Base-by-base conservation (phyloP, 2,888 invertebrate genomes). In the Temnothorax unifasciatus region DNA sequence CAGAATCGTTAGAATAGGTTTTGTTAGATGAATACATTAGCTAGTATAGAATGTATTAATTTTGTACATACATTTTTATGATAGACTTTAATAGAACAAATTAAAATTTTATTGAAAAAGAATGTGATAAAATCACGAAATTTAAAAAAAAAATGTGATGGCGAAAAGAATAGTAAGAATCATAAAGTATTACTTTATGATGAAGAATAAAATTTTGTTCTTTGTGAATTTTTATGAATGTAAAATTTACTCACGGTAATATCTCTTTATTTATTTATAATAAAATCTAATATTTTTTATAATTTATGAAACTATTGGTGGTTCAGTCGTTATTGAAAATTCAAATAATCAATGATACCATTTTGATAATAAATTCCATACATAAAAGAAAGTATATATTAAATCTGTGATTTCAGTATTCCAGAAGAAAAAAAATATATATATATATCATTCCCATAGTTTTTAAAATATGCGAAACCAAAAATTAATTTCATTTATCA, bases 401-500 rank as follows among this genome's bases (percentile, higher is more conserved):
- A 61, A 29, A 50, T 63, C 15, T 21, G 8, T 21, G 13, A 34
- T 8, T 64, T 47, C 11, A 18, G 13, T 29, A 9, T 71, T 50
- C 57, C 68, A 59, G n/a, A 34, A 34, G 18, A 29, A 71, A 63
- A 29, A 29, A 29, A 29, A 29, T 29, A 29, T 29, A 29, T 29
- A 29, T 29, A 29, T 25, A 29, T 29, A 29, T 41, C 9, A 66
- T 38, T 71, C 2, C 34, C 13, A 21, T 3, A 1, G 41, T 34
- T 75, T 41, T 69, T 57, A 18, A 52, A 47, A 74, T 83, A 64
- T 54, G 3, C 54, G 0, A 8, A 50, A 52, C 9, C 18, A 41
- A 61, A 25, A 44, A 79, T 79, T 64, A 73, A 81, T 85, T 75
- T 25, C 54, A 75, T 84, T 85, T 82, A 47, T 68, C 57, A 54